Evolutionary conservation across 2,113 vertebrate species (phyloP).

Genomic region (Apteryx owenii): DNA sequence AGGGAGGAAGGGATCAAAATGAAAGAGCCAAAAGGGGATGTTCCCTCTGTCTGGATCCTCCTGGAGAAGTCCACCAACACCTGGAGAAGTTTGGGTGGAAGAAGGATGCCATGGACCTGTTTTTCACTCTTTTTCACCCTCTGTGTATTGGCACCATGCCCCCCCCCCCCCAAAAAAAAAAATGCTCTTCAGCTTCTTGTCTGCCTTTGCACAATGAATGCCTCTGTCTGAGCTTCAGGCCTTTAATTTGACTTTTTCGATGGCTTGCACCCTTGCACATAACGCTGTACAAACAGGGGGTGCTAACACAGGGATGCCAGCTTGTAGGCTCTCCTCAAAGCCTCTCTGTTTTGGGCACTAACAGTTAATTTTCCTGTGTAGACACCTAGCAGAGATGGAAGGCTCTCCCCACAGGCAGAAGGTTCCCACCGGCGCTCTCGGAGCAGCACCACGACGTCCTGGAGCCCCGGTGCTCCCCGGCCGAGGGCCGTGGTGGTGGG

Average conservation of each 20-base stretch:
- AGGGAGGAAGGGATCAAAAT: fast-evolving
- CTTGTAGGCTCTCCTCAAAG: background rate
- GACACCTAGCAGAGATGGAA: background rate
- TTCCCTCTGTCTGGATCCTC: background rate
- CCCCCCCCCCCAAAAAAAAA: background rate
- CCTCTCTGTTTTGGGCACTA: background rate
- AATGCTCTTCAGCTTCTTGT: background rate
- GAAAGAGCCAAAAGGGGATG: background rate
- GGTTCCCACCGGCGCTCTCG: too few relatives aligned
- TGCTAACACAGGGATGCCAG: background rate
- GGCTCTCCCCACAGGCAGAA: too few relatives aligned
- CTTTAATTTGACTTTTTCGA: too few relatives aligned
- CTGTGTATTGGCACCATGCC: background rate
- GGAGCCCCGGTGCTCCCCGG: too few relatives aligned
- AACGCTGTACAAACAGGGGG: background rate
- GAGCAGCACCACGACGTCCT: too few relatives aligned
- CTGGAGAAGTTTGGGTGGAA: fast-evolving
- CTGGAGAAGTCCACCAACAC: background rate
- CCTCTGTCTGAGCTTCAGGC: too few relatives aligned
- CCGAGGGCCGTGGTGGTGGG: too few relatives aligned
- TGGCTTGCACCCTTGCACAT: background rate
- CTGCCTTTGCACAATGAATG: too few relatives aligned
- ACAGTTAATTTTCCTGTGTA: background rate
- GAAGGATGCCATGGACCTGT: background rate
- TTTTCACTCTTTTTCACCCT: background rate